These are phyloP conservation scores for Pseudomyrmex pallidus DNA, from an alignment of 1,140 invertebrate species.

Conservation along the genomic window DNA sequence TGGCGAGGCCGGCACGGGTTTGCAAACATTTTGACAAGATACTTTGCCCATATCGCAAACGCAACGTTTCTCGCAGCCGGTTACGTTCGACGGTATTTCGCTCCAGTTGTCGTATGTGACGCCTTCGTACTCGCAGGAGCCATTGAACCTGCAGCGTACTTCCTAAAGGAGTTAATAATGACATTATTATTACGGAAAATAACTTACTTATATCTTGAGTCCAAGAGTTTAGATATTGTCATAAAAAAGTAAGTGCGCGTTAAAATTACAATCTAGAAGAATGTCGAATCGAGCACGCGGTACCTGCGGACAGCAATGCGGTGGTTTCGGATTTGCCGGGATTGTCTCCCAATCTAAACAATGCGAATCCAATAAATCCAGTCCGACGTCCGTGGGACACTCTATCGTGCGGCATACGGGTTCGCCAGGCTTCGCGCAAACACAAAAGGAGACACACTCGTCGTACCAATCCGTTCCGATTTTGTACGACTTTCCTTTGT, in stretches of 20 bases:
- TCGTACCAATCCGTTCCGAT: constrained; percentile 88
- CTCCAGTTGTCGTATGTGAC: constrained; percentile 87
- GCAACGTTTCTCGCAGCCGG: constrained; percentile 93
- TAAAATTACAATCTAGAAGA: constrained; percentile 1
- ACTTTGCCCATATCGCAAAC: constrained; percentile 94
- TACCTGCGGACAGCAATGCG: constrained; percentile 92
- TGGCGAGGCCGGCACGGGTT: constrained; percentile 89
- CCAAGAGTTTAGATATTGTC: neutral
- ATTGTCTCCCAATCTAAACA: constrained; percentile 94
- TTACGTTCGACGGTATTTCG: constrained; percentile 86
- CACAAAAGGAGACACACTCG: constrained; percentile 90
- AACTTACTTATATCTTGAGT: neutral
- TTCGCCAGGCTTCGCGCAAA: constrained; percentile 86
- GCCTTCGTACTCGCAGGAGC: constrained; percentile 90
- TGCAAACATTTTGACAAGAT: constrained; percentile 92
- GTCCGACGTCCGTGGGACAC: constrained; percentile 92
- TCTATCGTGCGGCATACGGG: constrained; percentile 91
- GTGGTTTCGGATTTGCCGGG: constrained; percentile 89
- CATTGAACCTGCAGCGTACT: constrained; percentile 91
- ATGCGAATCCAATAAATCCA: constrained; percentile 92
- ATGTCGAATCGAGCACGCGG: neutral
- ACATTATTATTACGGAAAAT: neutral
- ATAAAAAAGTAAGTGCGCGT: neutral
- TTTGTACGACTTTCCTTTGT: constrained; percentile 87
- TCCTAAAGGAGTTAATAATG: constrained; percentile 83